Evolutionary conservation across 2,113 vertebrate genomes (phyloP), one percentile per base, ranked within the genome.

Genomic region (Prinia subflava): DNA sequence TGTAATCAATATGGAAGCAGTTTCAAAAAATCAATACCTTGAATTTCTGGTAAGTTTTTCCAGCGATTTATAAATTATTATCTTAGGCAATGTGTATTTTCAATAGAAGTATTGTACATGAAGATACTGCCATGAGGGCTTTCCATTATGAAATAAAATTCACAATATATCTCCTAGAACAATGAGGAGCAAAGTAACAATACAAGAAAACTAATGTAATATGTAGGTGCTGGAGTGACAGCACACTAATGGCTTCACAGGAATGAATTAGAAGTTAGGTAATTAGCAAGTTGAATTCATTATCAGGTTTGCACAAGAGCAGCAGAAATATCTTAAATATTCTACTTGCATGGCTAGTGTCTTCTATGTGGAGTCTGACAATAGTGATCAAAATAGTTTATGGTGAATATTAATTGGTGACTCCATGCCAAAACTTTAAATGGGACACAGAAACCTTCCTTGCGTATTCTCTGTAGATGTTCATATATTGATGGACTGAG

Each of bases 241-340:
- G 47, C 27, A 19, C 21, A 21, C 31, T 86, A 81, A 87, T 79
- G 79, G 67, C 44, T 94, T 37, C 83, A 57, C 52, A 83, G 68
- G 68, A 94, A 77, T 33, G 7, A 84, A 87, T 96, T 97, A 85
- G 19, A 27, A 57, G 37, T 75, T 87, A 63, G 50, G 53, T 96
- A 94, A 96, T 82, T 95, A 95, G 77, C 65, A 80, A 62, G 90
- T 87, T 92, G 89, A 95, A 87, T 95, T 97, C 13, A 62, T 83
- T 80, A 60, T 39, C 24, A 64, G 8, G 3, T 79, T 95, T 82
- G 27, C 62, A 70, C 55, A 89, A 78, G 46, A 86, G 30, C 60
- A 35, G 56, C 25, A 82, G 64, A 73, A 91, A 70, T 18, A 49
- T 56, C 25, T 82, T 82, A 53, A 71, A 39, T 70, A 39, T 89